Evolutionary conservation across 37 sponge, comb jelly and placozoan species (phyloP).

Genomic region (Haliclona indistincta): DNA sequence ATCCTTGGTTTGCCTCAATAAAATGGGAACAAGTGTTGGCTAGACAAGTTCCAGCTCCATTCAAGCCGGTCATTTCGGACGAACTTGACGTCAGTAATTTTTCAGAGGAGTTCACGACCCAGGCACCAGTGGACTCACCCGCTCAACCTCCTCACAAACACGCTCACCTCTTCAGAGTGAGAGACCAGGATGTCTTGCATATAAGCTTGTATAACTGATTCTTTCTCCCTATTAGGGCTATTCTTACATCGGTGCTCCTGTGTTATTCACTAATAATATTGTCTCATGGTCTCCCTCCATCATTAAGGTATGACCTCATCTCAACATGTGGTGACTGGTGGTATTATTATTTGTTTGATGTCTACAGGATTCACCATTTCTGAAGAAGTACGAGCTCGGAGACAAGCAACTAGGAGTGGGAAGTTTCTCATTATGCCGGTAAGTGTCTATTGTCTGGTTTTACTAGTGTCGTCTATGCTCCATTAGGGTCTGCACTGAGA

Average conservation of each 20-base stretch:
- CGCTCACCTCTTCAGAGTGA: slow-evolving; percentile 75
- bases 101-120: slow-evolving; percentile 90
- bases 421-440: slow-evolving; percentile 84
- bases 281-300: too few species aligned
- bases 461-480: neutral
- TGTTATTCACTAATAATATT: slow-evolving; percentile 74
- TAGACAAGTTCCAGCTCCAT: slow-evolving; percentile 77
- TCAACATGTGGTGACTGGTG: too few species aligned
- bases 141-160: slow-evolving; percentile 71
- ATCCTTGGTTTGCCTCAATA: slow-evolving; percentile 79
- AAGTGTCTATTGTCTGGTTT: neutral
- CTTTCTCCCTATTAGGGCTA: slow-evolving; percentile 72
- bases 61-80: slow-evolving; percentile 73
- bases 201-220: slow-evolving; percentile 3
- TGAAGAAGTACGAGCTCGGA: slow-evolving; percentile 65
- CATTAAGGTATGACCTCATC: too few species aligned
- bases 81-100: slow-evolving; percentile 93
- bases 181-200: neutral
- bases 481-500: slow-evolving; percentile 77
- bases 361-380: slow-evolving; percentile 81
- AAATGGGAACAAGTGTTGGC: slow-evolving; percentile 70
- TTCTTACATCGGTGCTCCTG: slow-evolving; percentile 90
- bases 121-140: slow-evolving; percentile 85
- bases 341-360: too few species aligned
- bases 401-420: slow-evolving; percentile 79